Evolutionary conservation across 2,888 invertebrate species (phyloP), one percentile per base, ranked within the genome.

Genomic region (Apamea anceps): DNA sequence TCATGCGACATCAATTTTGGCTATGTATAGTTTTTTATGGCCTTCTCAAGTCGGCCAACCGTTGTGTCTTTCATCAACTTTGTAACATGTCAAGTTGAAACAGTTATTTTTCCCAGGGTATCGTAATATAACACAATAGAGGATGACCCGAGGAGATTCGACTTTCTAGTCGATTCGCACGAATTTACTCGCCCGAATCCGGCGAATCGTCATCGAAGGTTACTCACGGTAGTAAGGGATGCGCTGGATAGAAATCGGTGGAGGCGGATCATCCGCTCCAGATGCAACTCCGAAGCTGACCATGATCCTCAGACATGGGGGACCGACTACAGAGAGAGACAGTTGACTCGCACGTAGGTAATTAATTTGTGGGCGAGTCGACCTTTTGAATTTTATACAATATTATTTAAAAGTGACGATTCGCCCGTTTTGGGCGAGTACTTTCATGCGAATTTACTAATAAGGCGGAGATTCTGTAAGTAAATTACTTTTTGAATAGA

Each of bases 101-200:
- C 85, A 81, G 84, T 84, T 85, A 84, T 42, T 42, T 72, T 84
- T 84, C 84, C 25, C 84, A 84, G 72, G 62, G 45, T 32, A 51
- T 51, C 12, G n/a, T 65, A 42, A 28, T 67, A n/a, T 21, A 70
- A 72, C n/a, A 86, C 60, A 85, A 82, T 73, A 37, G 72, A 71
- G 28, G 60, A 57, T 79, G 79, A 51, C 72, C 70, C 8, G 63
- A 51, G 28, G 32, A 72, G 32, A 12, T 60, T 25, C n/a, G 12
- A 12, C 25, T n/a, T n/a, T 12, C 5, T 1, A 10, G 57, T n/a
- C 4, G n/a, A 57, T 57, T 57, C 12, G 57, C 57, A n/a, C 57
- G n/a, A 25, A 57, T 57, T 12, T n/a, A 5, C 1, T n/a, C 57
- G n/a, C n/a, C 12, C 5, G 12, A 60, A 60, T 12, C 10, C 4